Percentiles rank a stretch among this genome's conserved stretches.
phyloP scores from a whole-genome alignment of 2,888 invertebrate species.

The Hipparchia sbordonii region DNA sequence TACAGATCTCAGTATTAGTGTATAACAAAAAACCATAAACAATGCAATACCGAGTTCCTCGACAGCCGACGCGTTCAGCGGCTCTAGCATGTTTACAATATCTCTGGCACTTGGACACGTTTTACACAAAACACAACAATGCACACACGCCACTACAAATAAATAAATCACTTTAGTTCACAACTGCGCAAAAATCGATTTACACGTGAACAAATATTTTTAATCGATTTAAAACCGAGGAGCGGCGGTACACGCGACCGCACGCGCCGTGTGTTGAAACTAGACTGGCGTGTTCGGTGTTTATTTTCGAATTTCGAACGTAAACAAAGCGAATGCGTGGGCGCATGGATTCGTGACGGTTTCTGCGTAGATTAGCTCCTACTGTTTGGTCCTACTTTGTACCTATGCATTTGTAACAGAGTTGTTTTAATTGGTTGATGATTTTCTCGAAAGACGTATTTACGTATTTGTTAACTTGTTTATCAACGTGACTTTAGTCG shows the following conservation, averaged over 20 bases:
- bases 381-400: slow-evolving; percentile 19
- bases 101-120: slow-evolving; percentile 13
- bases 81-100: slow-evolving; percentile 51
- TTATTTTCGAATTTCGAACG: slow-evolving; percentile 58
- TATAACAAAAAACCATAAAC: slow-evolving; percentile 25
- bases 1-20: no score
- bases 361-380: slow-evolving; percentile 33
- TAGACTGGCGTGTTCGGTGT: slow-evolving; percentile 50
- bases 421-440: not conserved
- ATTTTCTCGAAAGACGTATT: not conserved
- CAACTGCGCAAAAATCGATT: slow-evolving; percentile 33
- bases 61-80: slow-evolving; percentile 50
- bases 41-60: slow-evolving; percentile 56
- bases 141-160: slow-evolving; percentile 42
- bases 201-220: slow-evolving; percentile 23
- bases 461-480: not conserved
- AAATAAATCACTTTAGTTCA: slow-evolving; percentile 32
- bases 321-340: slow-evolving; percentile 49
- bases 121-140: slow-evolving; percentile 18
- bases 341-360: slow-evolving; percentile 40
- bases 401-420: slow-evolving; percentile 17
- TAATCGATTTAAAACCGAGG: slow-evolving; percentile 21
- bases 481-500: slow-evolving; percentile 1
- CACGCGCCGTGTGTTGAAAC: slow-evolving; percentile 52
- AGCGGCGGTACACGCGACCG: slow-evolving; percentile 48